Base-by-base conservation (phyloP, 2,113 vertebrate genomes). In the Myocastor coypus region DNA sequence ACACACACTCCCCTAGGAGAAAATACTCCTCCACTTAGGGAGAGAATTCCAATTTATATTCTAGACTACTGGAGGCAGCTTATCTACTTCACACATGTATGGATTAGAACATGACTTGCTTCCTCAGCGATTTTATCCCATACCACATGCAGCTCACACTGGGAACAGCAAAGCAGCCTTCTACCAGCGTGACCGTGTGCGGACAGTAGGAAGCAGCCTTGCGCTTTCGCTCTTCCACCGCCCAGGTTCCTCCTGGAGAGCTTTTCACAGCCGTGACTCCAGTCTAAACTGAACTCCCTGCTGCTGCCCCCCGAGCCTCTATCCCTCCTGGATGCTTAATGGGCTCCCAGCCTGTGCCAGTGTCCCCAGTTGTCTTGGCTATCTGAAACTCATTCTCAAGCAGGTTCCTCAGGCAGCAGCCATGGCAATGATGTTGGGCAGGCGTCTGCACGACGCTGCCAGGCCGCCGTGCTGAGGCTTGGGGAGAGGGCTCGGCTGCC, bases 321-420 rank as follows among this genome's bases (percentile, higher is more conserved):
- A 1, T n/a, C 63, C 14, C n/a, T 46, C 69, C 46, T 80, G 50
- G 28, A 59, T 86, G 20, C 46, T 24, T n/a, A 57, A 9, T 82
- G 83, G n/a, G 37, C 40, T 28, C 19, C 17, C 66, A 16, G 34
- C 11, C 46, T 86, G 37, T 12, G 22, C 13, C n/a, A 78, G 28
- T 63, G 13, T 63, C 28, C 69, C 30, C 69, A 84, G 63, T 77
- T 42, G 28, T 82, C 73, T 46, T 28, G n/a, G 19, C 83, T 78
- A n/a, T n/a, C 64, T 71, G 61, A 89, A 89, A n/a, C 64, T 80
- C 77, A 75, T 86, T 85, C 71, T 80, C 37, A 42, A 75, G 69
- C 3, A 75, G 93, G 81, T 94, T 64, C 82, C 46, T 89, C 64
- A 75, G 80, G 59, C 80, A n/a, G 81, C 32, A 59, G 57, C 66